phyloP scores from a whole-genome alignment of 2,113 vertebrate species.

The Caranx ignobilis region DNA sequence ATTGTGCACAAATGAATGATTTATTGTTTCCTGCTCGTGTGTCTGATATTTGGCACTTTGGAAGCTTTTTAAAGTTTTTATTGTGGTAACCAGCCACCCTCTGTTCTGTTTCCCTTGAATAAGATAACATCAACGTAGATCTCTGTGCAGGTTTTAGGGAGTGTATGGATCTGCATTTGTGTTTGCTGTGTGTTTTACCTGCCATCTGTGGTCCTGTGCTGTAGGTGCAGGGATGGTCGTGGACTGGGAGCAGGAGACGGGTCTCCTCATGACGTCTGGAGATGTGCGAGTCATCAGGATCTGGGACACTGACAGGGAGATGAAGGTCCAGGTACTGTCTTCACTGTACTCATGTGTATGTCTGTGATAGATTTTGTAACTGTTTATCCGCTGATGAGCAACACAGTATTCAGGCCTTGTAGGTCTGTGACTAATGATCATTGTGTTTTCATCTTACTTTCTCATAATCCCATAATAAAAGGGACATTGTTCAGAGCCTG shows the following conservation, averaged over 20 bases:
- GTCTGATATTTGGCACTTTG: not conserved
- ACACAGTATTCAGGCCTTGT: not conserved
- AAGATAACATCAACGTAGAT: not conserved
- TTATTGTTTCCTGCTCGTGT: constrained; percentile 5
- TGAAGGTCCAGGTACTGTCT: constrained; percentile 93
- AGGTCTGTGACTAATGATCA: not conserved
- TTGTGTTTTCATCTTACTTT: not conserved
- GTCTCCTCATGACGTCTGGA: constrained; percentile 96
- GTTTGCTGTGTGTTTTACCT: not conserved
- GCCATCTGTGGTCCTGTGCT: constrained; percentile 20
- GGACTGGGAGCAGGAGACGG: constrained; percentile 98
- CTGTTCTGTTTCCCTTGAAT: constrained; percentile 8
- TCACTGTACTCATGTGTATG: not conserved
- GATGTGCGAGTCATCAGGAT: constrained; percentile 95
- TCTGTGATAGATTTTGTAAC: not conserved
- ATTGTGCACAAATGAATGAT: constrained; percentile 30
- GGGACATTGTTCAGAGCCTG: not conserved
- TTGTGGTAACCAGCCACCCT: constrained; percentile 23
- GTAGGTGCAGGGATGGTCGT: constrained; percentile 97
- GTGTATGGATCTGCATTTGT: not conserved
- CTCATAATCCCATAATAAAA: not conserved
- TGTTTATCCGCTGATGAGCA: not conserved
- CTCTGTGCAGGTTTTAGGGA: not conserved
- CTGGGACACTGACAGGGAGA: constrained; percentile 97
- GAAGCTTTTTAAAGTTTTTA: not conserved